Percentiles rank a stretch among this genome's conserved stretches.
Conservation (phyloP, 1,140 invertebrate species). For the Metopolophium dirhodum region DNA sequence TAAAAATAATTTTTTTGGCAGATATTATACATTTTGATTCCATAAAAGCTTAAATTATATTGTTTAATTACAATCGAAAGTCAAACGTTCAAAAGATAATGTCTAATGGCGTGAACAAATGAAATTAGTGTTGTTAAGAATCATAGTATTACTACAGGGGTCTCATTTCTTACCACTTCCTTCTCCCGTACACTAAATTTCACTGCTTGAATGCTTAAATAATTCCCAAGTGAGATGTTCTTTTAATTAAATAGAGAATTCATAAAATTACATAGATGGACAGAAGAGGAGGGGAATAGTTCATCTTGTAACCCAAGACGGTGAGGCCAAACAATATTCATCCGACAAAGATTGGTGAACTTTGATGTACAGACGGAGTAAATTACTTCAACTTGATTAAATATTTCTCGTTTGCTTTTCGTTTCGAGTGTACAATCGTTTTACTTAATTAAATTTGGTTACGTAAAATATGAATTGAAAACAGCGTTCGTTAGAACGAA, state of each 20-base stretch:
- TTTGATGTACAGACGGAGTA: constrained; percentile 22
- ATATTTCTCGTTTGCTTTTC: constrained; percentile 49
- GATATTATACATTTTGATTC: background rate
- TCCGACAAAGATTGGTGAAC: constrained; percentile 35
- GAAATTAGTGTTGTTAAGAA: constrained; percentile 43
- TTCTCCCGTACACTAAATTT: background rate
- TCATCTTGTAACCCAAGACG: constrained; percentile 33
- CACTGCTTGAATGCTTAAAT: constrained; percentile 14
- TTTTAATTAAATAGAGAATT: constrained; percentile 55
- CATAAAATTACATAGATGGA: background rate
- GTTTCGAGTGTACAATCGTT: constrained; percentile 43
- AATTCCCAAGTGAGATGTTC: constrained; percentile 55
- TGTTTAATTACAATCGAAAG: background rate
- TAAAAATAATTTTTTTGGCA: background rate
- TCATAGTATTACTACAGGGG: background rate
- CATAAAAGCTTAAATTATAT: background rate
- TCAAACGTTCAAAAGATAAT: background rate
- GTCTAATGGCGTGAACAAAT: background rate
- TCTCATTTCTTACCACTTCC: constrained; percentile 1
- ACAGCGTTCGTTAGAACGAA: background rate
- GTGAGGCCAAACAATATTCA: constrained; percentile 24
- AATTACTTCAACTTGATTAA: constrained; percentile 52
- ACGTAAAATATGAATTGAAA: constrained; percentile 26
- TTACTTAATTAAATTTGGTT: constrained; percentile 48
- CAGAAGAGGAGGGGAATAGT: background rate